Evolutionary conservation across 1,140 invertebrate species (phyloP).

Genomic region (Brachionus sp.): DNA sequence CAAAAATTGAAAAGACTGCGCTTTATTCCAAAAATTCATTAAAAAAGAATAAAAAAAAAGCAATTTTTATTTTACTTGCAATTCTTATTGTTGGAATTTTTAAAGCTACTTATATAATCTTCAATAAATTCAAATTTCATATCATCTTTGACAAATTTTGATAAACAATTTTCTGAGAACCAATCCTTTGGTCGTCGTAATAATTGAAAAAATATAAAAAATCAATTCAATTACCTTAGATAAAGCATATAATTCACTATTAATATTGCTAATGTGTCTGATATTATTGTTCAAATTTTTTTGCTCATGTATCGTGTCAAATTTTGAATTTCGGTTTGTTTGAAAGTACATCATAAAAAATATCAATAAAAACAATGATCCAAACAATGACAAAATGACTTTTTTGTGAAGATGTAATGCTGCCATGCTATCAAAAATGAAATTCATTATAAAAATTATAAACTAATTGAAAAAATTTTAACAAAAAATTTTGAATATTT

Average conservation of each 20-base stretch:
- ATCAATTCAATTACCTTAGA: neutral
- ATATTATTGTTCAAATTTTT: neutral
- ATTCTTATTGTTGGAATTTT: neutral
- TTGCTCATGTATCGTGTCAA: neutral
- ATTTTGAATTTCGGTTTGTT: neutral
- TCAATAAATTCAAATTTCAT: slow-evolving; percentile 29
- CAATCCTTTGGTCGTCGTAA: neutral
- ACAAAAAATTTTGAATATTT: neutral
- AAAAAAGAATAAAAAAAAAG: neutral
- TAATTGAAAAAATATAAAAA: neutral
- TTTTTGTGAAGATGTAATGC: neutral
- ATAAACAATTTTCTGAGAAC: slow-evolving; percentile 11
- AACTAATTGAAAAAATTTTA: neutral
- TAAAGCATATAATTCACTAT: neutral
- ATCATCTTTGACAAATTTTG: neutral
- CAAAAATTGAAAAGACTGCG: neutral
- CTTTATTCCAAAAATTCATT: neutral
- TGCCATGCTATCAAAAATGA: neutral
- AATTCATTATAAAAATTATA: neutral
- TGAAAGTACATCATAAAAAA: neutral
- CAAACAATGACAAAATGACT: neutral
- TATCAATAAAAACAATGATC: neutral
- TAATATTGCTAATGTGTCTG: neutral
- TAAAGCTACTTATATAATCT: neutral
- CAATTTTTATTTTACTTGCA: neutral